Evolutionary conservation across 1,140 invertebrate species (phyloP).

Genomic region (Camponotus floridanus): DNA sequence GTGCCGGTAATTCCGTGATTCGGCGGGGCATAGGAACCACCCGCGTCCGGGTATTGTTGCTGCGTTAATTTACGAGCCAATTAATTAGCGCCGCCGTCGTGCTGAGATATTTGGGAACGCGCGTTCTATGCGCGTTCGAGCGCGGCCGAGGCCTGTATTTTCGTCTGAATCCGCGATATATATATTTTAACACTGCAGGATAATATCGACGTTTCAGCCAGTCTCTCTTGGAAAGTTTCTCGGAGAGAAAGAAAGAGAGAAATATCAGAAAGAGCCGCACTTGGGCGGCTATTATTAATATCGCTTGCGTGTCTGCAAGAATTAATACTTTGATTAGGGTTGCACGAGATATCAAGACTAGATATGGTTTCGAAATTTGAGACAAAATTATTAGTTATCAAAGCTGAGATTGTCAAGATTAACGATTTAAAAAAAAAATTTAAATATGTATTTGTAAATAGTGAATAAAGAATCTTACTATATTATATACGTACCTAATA

Average conservation of each 20-base stretch:
- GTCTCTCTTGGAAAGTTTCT: constrained; percentile 3
- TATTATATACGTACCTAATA: too few species aligned
- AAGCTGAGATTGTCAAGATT: too few species aligned
- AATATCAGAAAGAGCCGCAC: constrained; percentile 15
- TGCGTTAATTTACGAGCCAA: constrained; percentile 84
- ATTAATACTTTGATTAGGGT: constrained; percentile 2
- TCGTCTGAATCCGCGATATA: constrained; percentile 25
- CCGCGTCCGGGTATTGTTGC: constrained; percentile 78
- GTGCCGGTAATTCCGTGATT: constrained; percentile 75
- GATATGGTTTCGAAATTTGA: too few species aligned
- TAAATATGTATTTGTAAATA: too few species aligned
- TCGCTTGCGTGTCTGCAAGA: not conserved
- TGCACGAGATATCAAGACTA: too few species aligned
- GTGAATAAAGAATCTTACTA: too few species aligned
- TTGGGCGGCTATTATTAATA: not conserved
- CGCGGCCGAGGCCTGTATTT: constrained; percentile 11
- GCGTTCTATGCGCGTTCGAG: not conserved
- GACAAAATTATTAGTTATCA: too few species aligned
- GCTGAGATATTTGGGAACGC: constrained; percentile 72
- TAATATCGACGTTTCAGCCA: constrained; percentile 42
- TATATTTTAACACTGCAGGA: constrained; percentile 26
- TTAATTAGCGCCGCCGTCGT: constrained; percentile 80
- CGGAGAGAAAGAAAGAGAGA: not conserved
- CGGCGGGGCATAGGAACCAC: constrained; percentile 38
- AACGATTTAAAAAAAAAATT: too few species aligned